Evolutionary conservation across 2,113 vertebrate species (phyloP).

Genomic region (Semicossyphus pulcher): DNA sequence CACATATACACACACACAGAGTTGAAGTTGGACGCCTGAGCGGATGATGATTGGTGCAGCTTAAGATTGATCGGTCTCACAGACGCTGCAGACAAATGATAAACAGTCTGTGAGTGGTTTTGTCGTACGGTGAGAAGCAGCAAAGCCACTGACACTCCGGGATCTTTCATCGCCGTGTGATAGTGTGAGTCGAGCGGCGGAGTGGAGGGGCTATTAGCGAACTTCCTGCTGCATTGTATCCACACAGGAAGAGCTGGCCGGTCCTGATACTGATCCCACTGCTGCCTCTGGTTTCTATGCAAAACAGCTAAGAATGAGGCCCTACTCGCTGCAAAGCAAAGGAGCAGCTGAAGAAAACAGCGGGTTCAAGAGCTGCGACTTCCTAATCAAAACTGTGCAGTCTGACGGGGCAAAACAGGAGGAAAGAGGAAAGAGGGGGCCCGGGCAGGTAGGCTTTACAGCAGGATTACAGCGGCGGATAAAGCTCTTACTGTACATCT

Average conservation of each 20-base stretch:
- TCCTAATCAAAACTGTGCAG: slow-evolving; percentile 77
- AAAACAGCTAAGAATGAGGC: slow-evolving; percentile 61
- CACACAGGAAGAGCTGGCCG: slow-evolving; percentile 83
- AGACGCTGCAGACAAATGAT: slow-evolving; percentile 35
- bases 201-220: slow-evolving; percentile 74
- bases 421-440: slow-evolving; percentile 71
- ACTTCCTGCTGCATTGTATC: slow-evolving; percentile 83
- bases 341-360: slow-evolving; percentile 51
- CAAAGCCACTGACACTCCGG: slow-evolving; percentile 32
- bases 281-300: slow-evolving; percentile 60
- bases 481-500: slow-evolving; percentile 45
- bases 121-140: slow-evolving; percentile 15
- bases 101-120: slow-evolving; percentile 41
- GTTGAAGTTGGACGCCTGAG: slow-evolving; percentile 42
- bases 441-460: slow-evolving; percentile 59
- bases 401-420: slow-evolving; percentile 69
- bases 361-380: slow-evolving; percentile 74
- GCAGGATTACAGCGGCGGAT: slow-evolving; percentile 37
- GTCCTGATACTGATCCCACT: slow-evolving; percentile 81
- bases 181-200: slow-evolving; percentile 50
- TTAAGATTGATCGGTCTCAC: slow-evolving; percentile 44
- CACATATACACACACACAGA: slow-evolving; percentile 15
- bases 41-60: slow-evolving; percentile 30
- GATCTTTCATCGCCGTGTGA: slow-evolving; percentile 48
- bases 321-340: slow-evolving; percentile 45